Conservation (phyloP, 2,113 vertebrate species). For the Agelaius tricolor region DNA sequence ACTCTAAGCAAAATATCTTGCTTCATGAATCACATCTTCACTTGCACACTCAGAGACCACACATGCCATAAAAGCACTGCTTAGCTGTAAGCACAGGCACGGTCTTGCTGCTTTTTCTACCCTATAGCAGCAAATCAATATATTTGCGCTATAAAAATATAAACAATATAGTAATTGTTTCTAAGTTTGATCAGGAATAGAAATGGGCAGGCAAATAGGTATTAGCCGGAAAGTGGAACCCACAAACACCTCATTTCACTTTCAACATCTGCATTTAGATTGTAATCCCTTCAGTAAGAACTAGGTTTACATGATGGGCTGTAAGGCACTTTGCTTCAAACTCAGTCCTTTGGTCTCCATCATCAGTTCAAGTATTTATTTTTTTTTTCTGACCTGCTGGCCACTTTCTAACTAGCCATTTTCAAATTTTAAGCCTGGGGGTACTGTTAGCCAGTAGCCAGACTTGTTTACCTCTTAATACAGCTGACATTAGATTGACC, state of each 20-base stretch:
- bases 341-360: neutral
- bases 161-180: neutral
- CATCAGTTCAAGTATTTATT: neutral
- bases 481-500: slow-evolving; percentile 51
- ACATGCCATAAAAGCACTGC: neutral
- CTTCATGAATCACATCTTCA: neutral
- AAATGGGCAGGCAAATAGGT: neutral
- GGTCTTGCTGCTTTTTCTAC: neutral
- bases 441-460: neutral
- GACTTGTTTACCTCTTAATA: slow-evolving; percentile 23
- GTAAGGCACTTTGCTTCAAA: neutral
- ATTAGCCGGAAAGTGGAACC: neutral
- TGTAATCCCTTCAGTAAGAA: neutral
- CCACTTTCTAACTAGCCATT: neutral
- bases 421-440: neutral
- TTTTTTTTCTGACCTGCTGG: neutral
- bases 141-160: neutral
- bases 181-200: neutral
- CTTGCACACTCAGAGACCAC: neutral
- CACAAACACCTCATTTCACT: neutral
- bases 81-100: neutral
- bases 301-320: neutral
- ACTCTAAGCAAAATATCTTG: neutral
- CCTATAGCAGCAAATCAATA: neutral
- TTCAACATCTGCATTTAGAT: neutral